A percentile compares a stretch with the other conserved stretches of the same genome.
phyloP scores from a whole-genome alignment of 2,888 invertebrate genomes.

The Drosophila aldrichi region DNA sequence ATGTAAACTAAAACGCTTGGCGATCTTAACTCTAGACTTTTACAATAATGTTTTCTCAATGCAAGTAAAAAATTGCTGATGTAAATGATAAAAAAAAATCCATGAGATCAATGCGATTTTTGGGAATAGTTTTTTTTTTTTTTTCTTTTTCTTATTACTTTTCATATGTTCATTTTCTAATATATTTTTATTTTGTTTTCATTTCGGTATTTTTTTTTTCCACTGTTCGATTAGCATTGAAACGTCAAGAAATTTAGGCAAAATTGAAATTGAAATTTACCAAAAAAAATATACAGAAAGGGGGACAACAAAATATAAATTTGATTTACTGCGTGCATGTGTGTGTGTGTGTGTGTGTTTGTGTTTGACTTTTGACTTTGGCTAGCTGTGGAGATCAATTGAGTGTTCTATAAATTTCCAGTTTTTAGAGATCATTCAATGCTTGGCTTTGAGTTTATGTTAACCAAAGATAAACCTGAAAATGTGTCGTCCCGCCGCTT shows the following conservation, averaged over 20 bases:
- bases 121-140: constrained; percentile 85
- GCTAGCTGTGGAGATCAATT: constrained; percentile 77
- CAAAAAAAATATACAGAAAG: constrained; percentile 10
- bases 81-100: constrained; percentile 78
- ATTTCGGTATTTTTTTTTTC: constrained; percentile 51
- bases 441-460: constrained; percentile 55
- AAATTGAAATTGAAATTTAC: constrained; percentile 39
- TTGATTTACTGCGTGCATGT: constrained; percentile 24
- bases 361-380: constrained; percentile 63
- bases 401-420: constrained; percentile 54
- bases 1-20: constrained; percentile 76
- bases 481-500: constrained; percentile 14
- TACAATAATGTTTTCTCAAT: constrained; percentile 56
- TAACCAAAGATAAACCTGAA: constrained; percentile 47
- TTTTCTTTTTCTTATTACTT: constrained; percentile 49
- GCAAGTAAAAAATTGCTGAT: constrained; percentile 69
- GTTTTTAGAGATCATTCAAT: constrained; percentile 59
- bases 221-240: constrained; percentile 72
- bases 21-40: constrained; percentile 63
- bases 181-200: constrained; percentile 39
- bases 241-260: constrained; percentile 59
- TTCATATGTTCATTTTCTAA: constrained; percentile 15
- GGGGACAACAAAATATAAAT: constrained; percentile 30
- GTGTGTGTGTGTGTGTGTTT: neutral
- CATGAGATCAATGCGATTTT: constrained; percentile 85